Evolutionary conservation across 2,888 invertebrate species (phyloP), one percentile per base, ranked within the genome.

Genomic region (Metopia argyrocephala): DNA sequence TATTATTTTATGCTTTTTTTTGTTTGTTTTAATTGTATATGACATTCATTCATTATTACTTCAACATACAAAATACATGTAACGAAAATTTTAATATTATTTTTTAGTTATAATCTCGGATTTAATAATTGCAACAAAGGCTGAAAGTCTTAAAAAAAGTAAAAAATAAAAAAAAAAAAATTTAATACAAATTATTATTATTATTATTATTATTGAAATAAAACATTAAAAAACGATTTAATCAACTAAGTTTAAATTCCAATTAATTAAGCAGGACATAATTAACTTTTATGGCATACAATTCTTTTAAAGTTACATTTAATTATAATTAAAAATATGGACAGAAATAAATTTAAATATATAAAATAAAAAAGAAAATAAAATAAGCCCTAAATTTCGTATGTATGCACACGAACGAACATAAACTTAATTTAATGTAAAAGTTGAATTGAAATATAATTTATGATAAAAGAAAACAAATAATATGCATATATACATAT

Each of bases 241-340:
- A 70, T 74, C 69, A 66, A 68, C 59, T 66, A 75, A 68, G 54
- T 28, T 57, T 57, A 54, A 69, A 69, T 18, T 56, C 27, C 20
- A 76, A 62, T n/a, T 38, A 38, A 38, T 38, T 65, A 38, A 38
- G 38, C 38, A 15, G 38, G 15, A 38, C 9, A 38, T 38, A 38
- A 38, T 38, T 38, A 38, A 38, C 52, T 50, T 65, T 31, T 61
- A 75, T 61, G 28, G 56, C n/a, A 66, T 38, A 31, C 64, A 64
- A 20, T 31, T 70, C 46, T 20, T 57, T 65, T 27, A 50, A 48
- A 65, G 20, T 38, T 25, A 50, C 52, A 56, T 45, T 45, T 46
- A 46, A 68, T 45, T 81, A 82, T 80, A 84, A 86, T 76, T 71
- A 71, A 73, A 76, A 76, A 69, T 64, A 76, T 76, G 86, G 86